phyloP scores from a whole-genome alignment of 2,888 invertebrate genomes.

The Mythimna pallens region DNA sequence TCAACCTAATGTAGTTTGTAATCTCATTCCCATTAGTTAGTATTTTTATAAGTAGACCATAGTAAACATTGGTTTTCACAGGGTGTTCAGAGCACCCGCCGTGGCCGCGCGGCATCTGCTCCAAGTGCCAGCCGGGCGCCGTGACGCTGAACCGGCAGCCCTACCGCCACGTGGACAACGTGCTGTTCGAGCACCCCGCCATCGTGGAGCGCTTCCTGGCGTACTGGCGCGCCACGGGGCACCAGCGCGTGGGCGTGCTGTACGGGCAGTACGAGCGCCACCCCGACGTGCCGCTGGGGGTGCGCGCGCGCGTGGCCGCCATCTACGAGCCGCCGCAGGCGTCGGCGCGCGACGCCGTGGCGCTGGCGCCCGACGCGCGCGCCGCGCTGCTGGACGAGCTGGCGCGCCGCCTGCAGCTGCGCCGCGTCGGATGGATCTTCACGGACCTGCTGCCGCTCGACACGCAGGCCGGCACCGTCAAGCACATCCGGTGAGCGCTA shows the following conservation, averaged over 20 bases:
- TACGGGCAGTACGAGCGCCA: conserved; percentile 98
- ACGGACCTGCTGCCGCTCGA: conserved; percentile 98
- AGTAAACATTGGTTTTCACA: conserved; percentile 49
- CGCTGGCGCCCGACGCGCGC: conserved; percentile 92
- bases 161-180: conserved; percentile 99
- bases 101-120: conserved; percentile 99
- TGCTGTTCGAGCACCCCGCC: conserved; percentile 98
- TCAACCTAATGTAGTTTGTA: no score
- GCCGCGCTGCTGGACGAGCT: conserved; percentile 94
- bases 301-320: conserved; percentile 95
- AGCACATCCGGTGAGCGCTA: conserved; percentile 85
- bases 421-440: conserved; percentile 98
- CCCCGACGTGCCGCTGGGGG: conserved; percentile 88
- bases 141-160: conserved; percentile 98
- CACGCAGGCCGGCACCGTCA: conserved; percentile 95
- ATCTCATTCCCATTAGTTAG: no score
- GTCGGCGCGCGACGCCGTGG: conserved; percentile 93
- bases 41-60: not conserved
- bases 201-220: conserved; percentile 98
- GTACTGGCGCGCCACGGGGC: conserved; percentile 98
- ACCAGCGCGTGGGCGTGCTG: conserved; percentile 98
- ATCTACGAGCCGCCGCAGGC: conserved; percentile 99
- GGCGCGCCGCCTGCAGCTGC: conserved; percentile 94
- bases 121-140: conserved; percentile 99
- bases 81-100: conserved; percentile 99